phyloP scores from a whole-genome alignment of 2,113 vertebrate genomes.

The Pomatorhinus ruficollis region DNA sequence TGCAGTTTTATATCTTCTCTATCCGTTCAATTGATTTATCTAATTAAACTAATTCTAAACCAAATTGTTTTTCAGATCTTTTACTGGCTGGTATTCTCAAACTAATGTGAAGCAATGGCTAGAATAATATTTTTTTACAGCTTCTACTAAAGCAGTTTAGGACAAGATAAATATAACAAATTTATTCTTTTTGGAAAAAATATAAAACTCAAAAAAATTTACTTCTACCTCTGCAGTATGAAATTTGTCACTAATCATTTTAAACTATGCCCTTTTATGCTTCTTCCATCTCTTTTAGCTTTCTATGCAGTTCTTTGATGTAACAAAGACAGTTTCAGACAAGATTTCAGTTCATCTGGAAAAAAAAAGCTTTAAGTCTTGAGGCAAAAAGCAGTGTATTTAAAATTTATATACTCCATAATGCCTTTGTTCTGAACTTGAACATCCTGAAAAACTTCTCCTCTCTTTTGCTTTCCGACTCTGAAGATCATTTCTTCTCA shows the following conservation, averaged over 20 bases:
- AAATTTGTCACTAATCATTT: conserved; percentile 99
- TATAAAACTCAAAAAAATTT: conserved; percentile 78
- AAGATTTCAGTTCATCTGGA: conserved; percentile 88
- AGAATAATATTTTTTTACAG: neutral
- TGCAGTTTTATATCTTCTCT: neutral
- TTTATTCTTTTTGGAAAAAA: conserved; percentile 48
- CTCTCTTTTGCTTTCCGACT: conserved; percentile 74
- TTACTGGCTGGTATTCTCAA: neutral
- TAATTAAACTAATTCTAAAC: conserved; percentile 13
- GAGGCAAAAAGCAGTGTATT: conserved; percentile 95
- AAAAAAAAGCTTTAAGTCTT: conserved; percentile 89
- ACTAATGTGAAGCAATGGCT: neutral
- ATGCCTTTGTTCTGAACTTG: conserved; percentile 99
- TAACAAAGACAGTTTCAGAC: conserved; percentile 97
- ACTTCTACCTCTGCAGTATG: conserved; percentile 86
- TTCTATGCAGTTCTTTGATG: conserved; percentile 91
- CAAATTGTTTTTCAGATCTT: neutral
- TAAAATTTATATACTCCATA: conserved; percentile 99
- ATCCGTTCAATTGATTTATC: neutral
- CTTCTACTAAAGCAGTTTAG: conserved; percentile 6
- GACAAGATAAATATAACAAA: conserved; percentile 67
- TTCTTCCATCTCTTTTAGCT: conserved; percentile 87
- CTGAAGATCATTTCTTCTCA: conserved; percentile 73
- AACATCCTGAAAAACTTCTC: conserved; percentile 86
- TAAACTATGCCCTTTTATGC: conserved; percentile 99